These are phyloP conservation scores for Molossus alvarezi DNA, from an alignment of 2,797 vertebrate species.

Conservation along the genomic window DNA sequence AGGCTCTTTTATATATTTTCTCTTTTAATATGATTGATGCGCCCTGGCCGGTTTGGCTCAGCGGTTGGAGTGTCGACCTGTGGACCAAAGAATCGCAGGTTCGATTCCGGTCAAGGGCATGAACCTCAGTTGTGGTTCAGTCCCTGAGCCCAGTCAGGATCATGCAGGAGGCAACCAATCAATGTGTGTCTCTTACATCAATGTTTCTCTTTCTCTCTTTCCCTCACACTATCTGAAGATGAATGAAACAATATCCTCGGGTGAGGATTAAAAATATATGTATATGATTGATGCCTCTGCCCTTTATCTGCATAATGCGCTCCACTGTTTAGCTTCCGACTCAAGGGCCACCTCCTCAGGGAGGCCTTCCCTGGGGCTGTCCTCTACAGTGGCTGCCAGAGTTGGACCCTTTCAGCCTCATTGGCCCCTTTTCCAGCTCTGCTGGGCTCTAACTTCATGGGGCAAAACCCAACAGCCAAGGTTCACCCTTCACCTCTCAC, in stretches of 20 bases:
- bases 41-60: no score
- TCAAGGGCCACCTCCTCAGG: background rate
- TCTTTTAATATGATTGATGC: background rate
- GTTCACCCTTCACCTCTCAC: background rate
- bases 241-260: no score
- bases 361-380: background rate
- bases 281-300: fast-evolving
- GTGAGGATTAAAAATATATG: no score
- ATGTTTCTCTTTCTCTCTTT: no score
- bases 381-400: background rate
- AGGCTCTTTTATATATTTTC: background rate
- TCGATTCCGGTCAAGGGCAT: no score
- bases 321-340: background rate
- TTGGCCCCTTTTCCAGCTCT: background rate
- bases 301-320: background rate
- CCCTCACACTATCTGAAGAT: no score
- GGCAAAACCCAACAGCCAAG: background rate
- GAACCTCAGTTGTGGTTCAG: no score
- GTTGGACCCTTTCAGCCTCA: background rate
- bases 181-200: no score
- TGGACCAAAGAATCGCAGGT: no score
- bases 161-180: no score
- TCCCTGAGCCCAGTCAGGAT: no score
- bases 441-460: background rate
- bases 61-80: no score